Base-by-base conservation (phyloP, 2,888 invertebrate genomes). In the Ganaspis brasiliensis region DNA sequence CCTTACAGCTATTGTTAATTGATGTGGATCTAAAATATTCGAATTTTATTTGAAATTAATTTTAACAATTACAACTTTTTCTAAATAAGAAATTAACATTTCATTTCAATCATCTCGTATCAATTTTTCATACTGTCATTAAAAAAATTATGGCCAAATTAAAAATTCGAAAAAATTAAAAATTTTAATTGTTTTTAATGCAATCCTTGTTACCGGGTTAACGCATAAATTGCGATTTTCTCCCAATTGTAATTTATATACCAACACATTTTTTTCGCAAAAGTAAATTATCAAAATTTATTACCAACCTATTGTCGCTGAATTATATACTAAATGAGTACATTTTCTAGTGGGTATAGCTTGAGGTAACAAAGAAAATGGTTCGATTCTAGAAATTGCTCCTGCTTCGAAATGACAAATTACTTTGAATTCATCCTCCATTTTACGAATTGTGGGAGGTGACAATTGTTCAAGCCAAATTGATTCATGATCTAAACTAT, bases 291-390 rank as follows among this genome's bases (percentile, higher is more conserved):
- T n/a, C n/a, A n/a, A n/a, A 16, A 56, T 31, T 24, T 16, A 35
- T 12, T 16, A 31, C 79, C 81, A 78, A 90, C 91, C 91, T 79
- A 96, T 91, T 1, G 94, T 93, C 6, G 96, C 95, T 82, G 95
- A 95, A 1, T 95, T 94, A 87, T 96, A 96, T 79, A 96, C 93
- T 1, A 96, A 91, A 87, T 96, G 96, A 2, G 96, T 95, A 91
- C 96, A 96, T 45, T 93, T 92, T 80, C 94, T 93, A 2, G 93
- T 93, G 19, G 96, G 95, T 59, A 96, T 91, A 72, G 95, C 93
- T 24, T 93, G 93, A 0, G 95, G 93, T 0, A 93, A 93, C 87
- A 96, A 95, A 0, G 94, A 93, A 74, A 95, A 92, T 0, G 95
- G 96, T 37, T 95, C 94, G 57, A 93, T 93, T 67, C 96, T 92